phyloP scores from a whole-genome alignment of 2,797 vertebrate genomes.

The Danio jaintianensis region DNA sequence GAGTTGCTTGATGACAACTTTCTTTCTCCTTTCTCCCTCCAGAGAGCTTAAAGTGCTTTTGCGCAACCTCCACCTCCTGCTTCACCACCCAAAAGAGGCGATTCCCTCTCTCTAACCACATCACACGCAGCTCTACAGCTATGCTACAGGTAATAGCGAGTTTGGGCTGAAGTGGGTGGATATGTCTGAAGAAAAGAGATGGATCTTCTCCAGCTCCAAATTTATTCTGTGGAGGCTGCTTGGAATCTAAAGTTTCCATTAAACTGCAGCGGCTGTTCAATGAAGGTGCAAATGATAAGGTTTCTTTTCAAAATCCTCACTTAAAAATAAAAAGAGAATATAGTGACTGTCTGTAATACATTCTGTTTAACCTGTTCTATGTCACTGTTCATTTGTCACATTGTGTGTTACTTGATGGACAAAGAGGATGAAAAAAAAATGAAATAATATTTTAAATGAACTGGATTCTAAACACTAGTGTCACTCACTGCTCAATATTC shows the following conservation, averaged over 20 bases:
- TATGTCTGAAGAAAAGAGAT: constrained; percentile 50
- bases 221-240: constrained; percentile 29
- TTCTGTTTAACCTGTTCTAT: no score
- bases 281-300: neutral
- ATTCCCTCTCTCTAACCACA: constrained; percentile 37
- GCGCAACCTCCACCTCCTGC: constrained; percentile 44
- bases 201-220: constrained; percentile 48
- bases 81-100: constrained; percentile 39
- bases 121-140: neutral
- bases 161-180: constrained; percentile 50
- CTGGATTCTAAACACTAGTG: no score
- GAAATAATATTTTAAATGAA: no score
- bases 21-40: constrained; percentile 48
- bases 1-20: constrained; percentile 60
- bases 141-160: constrained; percentile 32
- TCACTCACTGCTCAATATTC: no score
- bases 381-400: no score
- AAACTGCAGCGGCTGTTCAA: neutral
- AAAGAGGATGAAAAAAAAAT: no score
- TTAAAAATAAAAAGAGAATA: neutral
- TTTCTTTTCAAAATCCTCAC: neutral
- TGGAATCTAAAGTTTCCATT: constrained; percentile 22
- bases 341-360: no score
- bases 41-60: constrained; percentile 55
- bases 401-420: no score